phyloP scores from a whole-genome alignment of 1,140 invertebrate species.

The Palaemon carinicauda region DNA sequence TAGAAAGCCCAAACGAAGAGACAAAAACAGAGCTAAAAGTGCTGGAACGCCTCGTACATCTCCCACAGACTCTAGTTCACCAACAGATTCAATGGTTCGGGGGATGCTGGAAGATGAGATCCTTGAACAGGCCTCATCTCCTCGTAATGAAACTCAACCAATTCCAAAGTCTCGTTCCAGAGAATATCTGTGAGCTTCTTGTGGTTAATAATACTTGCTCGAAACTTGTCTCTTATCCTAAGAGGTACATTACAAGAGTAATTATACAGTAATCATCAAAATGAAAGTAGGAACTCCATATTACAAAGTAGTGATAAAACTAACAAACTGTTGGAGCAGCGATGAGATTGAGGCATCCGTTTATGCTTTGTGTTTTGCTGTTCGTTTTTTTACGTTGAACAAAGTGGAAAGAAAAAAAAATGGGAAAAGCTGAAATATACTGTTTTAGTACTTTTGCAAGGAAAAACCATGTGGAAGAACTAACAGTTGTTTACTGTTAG shows the following conservation, averaged over 20 bases:
- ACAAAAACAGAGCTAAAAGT: slow-evolving; percentile 61
- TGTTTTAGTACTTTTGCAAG: too few species aligned
- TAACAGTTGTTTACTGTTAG: too few species aligned
- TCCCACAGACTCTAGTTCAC: slow-evolving; percentile 61
- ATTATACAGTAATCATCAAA: background rate
- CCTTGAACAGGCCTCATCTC: slow-evolving; percentile 61
- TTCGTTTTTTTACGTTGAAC: too few species aligned
- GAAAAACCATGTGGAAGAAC: too few species aligned
- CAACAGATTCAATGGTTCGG: slow-evolving; percentile 60
- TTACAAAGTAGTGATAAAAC: too few species aligned
- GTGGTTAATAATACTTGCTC: background rate
- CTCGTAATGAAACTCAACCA: slow-evolving; percentile 17
- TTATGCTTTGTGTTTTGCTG: too few species aligned
- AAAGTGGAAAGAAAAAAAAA: too few species aligned
- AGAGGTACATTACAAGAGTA: background rate
- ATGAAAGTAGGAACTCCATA: background rate
- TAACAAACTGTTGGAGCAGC: too few species aligned
- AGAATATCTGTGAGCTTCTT: slow-evolving; percentile 49
- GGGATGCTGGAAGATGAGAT: slow-evolving; percentile 63
- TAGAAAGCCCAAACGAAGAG: slow-evolving; percentile 57
- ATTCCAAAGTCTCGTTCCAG: slow-evolving; percentile 43
- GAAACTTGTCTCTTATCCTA: background rate
- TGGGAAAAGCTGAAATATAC: too few species aligned
- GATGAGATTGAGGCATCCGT: too few species aligned
- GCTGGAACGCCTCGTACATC: slow-evolving; percentile 59